Evolutionary conservation across 2,113 vertebrate genomes (phyloP).

Genomic region (Perca schrenkii): DNA sequence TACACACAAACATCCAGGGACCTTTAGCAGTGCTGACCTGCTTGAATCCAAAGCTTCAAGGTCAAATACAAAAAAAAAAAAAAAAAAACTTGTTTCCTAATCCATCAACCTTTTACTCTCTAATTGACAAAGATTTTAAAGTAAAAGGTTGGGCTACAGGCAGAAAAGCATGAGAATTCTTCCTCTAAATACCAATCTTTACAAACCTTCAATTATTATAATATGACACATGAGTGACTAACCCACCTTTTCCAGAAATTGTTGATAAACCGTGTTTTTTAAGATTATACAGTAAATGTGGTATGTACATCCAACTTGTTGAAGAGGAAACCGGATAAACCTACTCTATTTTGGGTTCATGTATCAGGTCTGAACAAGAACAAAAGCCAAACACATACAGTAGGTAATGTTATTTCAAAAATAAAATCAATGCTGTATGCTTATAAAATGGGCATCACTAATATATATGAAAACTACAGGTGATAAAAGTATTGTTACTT

Average conservation of each 20-base stretch:
- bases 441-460: too few relatives aligned
- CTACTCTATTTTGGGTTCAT: background rate
- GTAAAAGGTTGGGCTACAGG: background rate
- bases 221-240: background rate
- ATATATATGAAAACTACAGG: background rate
- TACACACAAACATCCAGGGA: slow-evolving; percentile 79
- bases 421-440: background rate
- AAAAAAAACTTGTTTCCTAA: background rate
- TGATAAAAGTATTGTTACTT: background rate
- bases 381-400: background rate
- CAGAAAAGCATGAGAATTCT: background rate
- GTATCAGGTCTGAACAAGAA: background rate
- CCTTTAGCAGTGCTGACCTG: slow-evolving; percentile 65
- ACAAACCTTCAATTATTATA: background rate
- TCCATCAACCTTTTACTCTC: background rate
- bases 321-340: background rate
- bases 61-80: slow-evolving; percentile 36
- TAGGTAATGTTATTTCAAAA: background rate
- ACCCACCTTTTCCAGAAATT: background rate
- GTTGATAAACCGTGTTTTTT: background rate
- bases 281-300: background rate
- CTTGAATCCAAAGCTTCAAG: slow-evolving; percentile 59
- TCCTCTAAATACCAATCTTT: background rate
- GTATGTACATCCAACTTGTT: background rate
- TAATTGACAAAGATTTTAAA: background rate